Conservation (phyloP, 1,140 invertebrate species). For the Nylanderia fulva region DNA sequence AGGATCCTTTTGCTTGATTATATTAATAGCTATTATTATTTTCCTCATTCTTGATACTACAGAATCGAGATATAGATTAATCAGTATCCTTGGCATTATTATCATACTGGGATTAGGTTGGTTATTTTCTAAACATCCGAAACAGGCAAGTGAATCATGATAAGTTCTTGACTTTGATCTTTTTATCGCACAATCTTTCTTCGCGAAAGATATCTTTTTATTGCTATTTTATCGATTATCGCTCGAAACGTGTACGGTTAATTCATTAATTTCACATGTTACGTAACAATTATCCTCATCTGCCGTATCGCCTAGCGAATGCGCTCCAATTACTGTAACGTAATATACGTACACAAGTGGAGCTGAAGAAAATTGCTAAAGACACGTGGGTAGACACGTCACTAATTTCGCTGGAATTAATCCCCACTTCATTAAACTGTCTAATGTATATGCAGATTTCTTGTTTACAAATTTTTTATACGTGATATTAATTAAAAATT, state of each 20-base stretch:
- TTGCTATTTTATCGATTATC: background rate
- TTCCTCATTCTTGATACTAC: constrained; percentile 89
- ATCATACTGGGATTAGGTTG: constrained; percentile 86
- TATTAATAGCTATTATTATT: constrained; percentile 85
- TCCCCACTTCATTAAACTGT: constrained; percentile 45
- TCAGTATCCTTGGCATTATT: constrained; percentile 89
- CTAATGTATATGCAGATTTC: constrained; percentile 16
- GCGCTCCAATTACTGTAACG: constrained; percentile 34
- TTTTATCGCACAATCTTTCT: background rate
- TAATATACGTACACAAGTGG: background rate
- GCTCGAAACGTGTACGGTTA: background rate
- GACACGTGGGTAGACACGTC: constrained; percentile 35
- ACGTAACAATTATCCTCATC: constrained; percentile 39
- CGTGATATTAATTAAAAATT: background rate
- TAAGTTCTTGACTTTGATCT: background rate
- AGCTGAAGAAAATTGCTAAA: constrained; percentile 23
- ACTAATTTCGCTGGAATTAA: constrained; percentile 53
- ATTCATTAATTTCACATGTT: constrained; percentile 11
- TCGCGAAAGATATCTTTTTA: background rate
- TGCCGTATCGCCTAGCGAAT: constrained; percentile 1
- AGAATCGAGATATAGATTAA: constrained; percentile 88
- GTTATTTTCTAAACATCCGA: constrained; percentile 88
- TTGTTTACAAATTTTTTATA: background rate
- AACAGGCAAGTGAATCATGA: constrained; percentile 48
- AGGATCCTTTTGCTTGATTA: constrained; percentile 70